These are phyloP conservation scores for Amphiduros pacificus DNA, from an alignment of 2,888 invertebrate species.

Conservation along the genomic window DNA sequence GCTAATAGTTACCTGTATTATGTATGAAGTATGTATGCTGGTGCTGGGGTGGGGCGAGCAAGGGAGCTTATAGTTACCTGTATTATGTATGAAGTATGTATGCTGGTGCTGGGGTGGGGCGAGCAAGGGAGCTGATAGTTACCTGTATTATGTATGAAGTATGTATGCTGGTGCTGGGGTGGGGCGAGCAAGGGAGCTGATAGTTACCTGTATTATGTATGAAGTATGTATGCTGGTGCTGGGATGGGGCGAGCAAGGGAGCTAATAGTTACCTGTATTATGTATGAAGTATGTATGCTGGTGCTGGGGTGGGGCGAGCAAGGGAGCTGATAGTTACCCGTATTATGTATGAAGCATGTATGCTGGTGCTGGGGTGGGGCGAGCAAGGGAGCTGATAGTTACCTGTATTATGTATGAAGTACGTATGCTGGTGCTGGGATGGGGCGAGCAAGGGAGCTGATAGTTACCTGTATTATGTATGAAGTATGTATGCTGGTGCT, in stretches of 20 bases:
- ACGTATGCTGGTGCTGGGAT: slow-evolving; percentile 2
- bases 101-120: slow-evolving; percentile 6
- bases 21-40: slow-evolving; percentile 1
- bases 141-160: slow-evolving; percentile 10
- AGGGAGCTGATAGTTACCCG: slow-evolving; percentile 61
- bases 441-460: slow-evolving; percentile 37
- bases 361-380: slow-evolving; percentile 6
- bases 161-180: slow-evolving; percentile 2
- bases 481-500: slow-evolving; percentile 3
- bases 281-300: slow-evolving; percentile 1
- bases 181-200: slow-evolving; percentile 37
- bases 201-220: slow-evolving; percentile 41
- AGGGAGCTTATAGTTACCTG: slow-evolving; percentile 50
- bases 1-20: slow-evolving; percentile 47
- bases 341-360: not conserved
- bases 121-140: slow-evolving; percentile 51
- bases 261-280: slow-evolving; percentile 47
- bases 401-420: slow-evolving; percentile 10
- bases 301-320: slow-evolving; percentile 17
- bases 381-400: slow-evolving; percentile 51
- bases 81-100: slow-evolving; percentile 1
- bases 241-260: slow-evolving; percentile 31
- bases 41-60: slow-evolving; percentile 17
- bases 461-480: slow-evolving; percentile 41
- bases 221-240: slow-evolving; percentile 3